Conservation (phyloP, 2,113 vertebrate genomes). For the Syngnathus typhle region DNA sequence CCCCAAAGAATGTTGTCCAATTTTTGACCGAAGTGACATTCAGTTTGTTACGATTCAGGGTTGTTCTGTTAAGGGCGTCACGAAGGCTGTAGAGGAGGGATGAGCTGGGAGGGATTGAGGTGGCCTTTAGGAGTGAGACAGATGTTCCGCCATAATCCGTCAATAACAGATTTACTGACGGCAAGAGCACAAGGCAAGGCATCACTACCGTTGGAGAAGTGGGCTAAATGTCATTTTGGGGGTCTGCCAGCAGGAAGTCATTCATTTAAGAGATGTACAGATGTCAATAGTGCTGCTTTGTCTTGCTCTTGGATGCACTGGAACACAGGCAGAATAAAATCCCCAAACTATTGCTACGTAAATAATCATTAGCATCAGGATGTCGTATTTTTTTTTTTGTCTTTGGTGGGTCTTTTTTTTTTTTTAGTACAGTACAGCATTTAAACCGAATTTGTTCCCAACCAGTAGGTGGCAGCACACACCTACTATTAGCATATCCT, state of each 20-base stretch:
- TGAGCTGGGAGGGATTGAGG: constrained; percentile 26
- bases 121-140: constrained; percentile 29
- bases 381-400: not conserved
- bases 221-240: constrained; percentile 1
- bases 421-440: not conserved
- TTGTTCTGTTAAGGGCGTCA: not conserved
- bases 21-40: not conserved
- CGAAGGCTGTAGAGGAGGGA: constrained; percentile 11
- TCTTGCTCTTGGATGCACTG: not conserved
- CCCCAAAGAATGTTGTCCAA: too few relatives aligned
- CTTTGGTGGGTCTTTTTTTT: not conserved
- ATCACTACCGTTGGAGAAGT: constrained; percentile 6
- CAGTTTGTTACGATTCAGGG: not conserved
- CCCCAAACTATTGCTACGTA: not conserved
- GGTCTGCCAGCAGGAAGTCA: not conserved
- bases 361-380: not conserved
- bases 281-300: not conserved
- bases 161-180: constrained; percentile 9
- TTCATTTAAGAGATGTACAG: not conserved
- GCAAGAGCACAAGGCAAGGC: not conserved
- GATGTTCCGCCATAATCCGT: constrained; percentile 48
- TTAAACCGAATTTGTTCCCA: constrained; percentile 29
- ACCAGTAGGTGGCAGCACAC: constrained; percentile 65
- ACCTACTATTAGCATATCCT: constrained; percentile 7
- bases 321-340: not conserved